Base-by-base conservation (phyloP, 2,888 invertebrate species). In the Hirudinaria manillensis region DNA sequence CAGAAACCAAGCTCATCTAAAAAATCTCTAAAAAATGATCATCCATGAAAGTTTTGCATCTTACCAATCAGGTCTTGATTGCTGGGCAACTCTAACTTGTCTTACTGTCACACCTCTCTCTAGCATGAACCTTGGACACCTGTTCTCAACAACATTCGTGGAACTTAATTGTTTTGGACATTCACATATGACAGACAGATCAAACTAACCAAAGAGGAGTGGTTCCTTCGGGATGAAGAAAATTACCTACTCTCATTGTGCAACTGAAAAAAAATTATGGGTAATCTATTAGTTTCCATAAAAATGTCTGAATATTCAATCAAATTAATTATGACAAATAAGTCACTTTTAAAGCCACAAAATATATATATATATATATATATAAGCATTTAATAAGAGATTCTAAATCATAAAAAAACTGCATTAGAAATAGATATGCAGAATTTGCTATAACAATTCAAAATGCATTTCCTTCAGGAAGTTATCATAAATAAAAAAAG, bases 71-170 rank as follows among this genome's bases (percentile, higher is more conserved):
- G 91, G 89, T 82, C 88, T 81, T 61, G 75, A 88, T 79, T 89
- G 86, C 24, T 89, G 86, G 27, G 87, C 86, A 0, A 91, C 89
- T 77, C 89, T 87, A 27, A 91, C 84, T 76, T 89, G 86, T 83
- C 86, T 87, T 84, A 87, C 90, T 79, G 90, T 88, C 70, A 91
- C 89, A 70, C 92, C 93, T 79, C 91, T 90, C 76, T 92, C 93
- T 77, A 94, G 87, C 71, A 92, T 91, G 84, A 97, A 93, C 79
- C 92, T 90, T 71, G 92, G 90, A 83, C 93, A 94, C 93, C 93
- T 79, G 70, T 24, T 10, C 19, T 68, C n/a, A 16, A 29, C n/a
- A n/a, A n/a, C n/a, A n/a, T n/a, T n/a, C n/a, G n/a, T n/a, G n/a
- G n/a, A n/a, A n/a, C n/a, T n/a, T 68, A 34, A 34, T 29, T n/a